phyloP scores from a whole-genome alignment of 2,888 invertebrate species.

The Ornithoptera priamus region DNA sequence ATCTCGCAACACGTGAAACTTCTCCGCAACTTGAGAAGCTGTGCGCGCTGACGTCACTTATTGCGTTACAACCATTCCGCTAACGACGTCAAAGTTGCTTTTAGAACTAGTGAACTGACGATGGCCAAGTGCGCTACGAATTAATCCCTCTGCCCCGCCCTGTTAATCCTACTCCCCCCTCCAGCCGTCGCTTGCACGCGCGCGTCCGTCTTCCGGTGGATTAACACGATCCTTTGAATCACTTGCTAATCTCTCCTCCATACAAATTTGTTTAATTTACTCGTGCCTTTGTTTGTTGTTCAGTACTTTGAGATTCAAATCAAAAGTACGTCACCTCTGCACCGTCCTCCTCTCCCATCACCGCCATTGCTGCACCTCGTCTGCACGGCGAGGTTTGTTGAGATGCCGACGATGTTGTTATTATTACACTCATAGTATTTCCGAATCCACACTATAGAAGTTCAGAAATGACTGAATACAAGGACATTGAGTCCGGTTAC shows the following conservation, averaged over 20 bases:
- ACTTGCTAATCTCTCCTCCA: neutral
- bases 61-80: neutral
- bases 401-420: too few species aligned
- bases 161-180: neutral
- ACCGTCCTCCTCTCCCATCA: too few species aligned
- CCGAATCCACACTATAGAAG: too few species aligned
- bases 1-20: neutral
- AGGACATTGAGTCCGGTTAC: too few species aligned
- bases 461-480: too few species aligned
- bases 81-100: constrained; percentile 1
- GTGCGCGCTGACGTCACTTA: neutral
- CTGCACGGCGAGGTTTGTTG: too few species aligned
- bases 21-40: neutral
- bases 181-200: too few species aligned
- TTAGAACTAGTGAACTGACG: constrained; percentile 5
- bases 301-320: too few species aligned
- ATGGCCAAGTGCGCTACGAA: neutral
- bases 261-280: neutral
- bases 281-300: too few species aligned
- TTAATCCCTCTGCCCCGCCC: constrained; percentile 7
- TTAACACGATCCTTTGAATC: constrained; percentile 14
- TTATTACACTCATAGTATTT: too few species aligned
- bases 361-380: too few species aligned
- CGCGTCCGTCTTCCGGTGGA: constrained; percentile 8
- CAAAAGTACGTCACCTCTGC: too few species aligned